These are phyloP conservation scores for Cygnus buccinator DNA, from an alignment of 2,113 vertebrate species.

Conservation along the genomic window DNA sequence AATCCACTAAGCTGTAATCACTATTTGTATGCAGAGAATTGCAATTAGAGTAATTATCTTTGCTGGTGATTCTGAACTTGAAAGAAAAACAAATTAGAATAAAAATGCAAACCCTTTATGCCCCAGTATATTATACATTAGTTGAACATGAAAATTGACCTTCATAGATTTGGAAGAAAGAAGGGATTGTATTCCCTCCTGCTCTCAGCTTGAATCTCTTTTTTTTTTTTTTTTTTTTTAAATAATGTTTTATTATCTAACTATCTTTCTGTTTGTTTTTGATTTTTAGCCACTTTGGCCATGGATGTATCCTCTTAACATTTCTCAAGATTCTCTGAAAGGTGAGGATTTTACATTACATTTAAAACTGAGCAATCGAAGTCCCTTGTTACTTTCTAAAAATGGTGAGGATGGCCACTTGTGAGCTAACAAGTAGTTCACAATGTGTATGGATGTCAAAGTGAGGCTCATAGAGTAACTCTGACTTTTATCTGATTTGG, in stretches of 20 bases:
- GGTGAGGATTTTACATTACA: neutral
- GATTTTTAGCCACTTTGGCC: neutral
- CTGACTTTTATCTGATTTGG: neutral
- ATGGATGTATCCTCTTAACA: neutral
- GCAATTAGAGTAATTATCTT: slow-evolving; percentile 39
- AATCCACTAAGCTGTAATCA: slow-evolving; percentile 9
- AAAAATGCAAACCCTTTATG: neutral
- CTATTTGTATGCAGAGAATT: slow-evolving; percentile 4
- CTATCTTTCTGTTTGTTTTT: neutral
- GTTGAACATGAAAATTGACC: neutral
- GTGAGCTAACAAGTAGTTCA: neutral
- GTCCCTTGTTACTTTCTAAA: neutral
- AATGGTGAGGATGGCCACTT: neutral
- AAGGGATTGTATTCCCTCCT: neutral
- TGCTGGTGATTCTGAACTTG: slow-evolving; percentile 32
- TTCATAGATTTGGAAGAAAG: neutral
- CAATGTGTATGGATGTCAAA: neutral
- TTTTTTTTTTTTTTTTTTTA: too few species aligned
- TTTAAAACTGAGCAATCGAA: neutral
- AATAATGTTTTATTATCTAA: too few species aligned
- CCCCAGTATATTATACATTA: neutral
- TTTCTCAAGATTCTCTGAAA: neutral
- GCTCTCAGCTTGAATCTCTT: neutral
- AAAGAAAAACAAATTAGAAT: slow-evolving; percentile 23
- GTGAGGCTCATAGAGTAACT: neutral